A percentile compares a stretch with the other conserved stretches of the same genome.
phyloP scores from a whole-genome alignment of 2,888 invertebrate genomes.

The Dicroscelio sp. region DNA sequence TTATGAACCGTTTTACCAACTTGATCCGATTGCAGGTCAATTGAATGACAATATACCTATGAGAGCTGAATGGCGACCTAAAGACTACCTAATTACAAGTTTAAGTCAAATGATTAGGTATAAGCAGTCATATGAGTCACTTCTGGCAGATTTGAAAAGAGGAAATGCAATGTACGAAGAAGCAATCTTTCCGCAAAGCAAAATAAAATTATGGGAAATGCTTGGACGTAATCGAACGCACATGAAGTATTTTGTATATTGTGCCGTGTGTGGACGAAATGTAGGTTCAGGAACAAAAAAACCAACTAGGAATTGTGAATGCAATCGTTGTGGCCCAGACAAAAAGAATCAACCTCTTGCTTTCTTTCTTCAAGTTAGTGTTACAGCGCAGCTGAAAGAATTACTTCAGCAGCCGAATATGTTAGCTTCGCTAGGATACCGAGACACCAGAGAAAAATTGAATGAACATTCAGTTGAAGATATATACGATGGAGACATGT shows the following conservation, averaged over 20 bases:
- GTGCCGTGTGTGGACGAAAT: conserved; percentile 41
- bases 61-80: not conserved
- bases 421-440: not conserved
- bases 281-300: not conserved
- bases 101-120: not conserved
- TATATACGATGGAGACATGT: conserved; percentile 22
- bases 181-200: not conserved
- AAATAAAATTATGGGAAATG: not conserved
- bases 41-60: not conserved
- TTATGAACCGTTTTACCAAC: not conserved
- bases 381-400: conserved; percentile 9
- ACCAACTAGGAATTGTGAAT: not conserved
- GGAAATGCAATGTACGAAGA: not conserved
- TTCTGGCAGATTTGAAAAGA: not conserved
- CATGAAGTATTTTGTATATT: not conserved
- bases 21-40: not conserved
- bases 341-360: too few species aligned
- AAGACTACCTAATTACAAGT: not conserved
- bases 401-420: not conserved
- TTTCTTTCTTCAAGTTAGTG: conserved; percentile 2
- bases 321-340: conserved; percentile 64
- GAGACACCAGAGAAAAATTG: not conserved
- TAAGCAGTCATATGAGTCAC: not conserved
- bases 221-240: not conserved
- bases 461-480: conserved; percentile 28